Evolutionary conservation across 2,888 invertebrate genomes (phyloP).

Genomic region (Alentia gelatinosa): DNA sequence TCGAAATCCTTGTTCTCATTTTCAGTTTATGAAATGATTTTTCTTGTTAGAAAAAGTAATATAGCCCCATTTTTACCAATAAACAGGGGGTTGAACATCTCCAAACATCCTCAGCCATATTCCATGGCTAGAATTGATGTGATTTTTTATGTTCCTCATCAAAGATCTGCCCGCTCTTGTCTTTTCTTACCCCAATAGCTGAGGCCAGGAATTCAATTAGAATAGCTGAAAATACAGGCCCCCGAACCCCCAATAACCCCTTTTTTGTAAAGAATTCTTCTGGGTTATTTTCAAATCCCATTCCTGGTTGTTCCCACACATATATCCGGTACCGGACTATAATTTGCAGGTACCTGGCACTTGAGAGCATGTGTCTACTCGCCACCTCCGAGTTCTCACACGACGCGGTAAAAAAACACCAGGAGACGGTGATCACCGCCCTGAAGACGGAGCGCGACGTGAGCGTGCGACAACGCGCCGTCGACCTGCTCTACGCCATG

Average conservation of each 20-base stretch:
- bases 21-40: too few species aligned
- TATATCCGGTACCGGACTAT: not conserved
- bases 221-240: too few species aligned
- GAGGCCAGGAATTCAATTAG: too few species aligned
- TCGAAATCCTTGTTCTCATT: too few species aligned
- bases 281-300: not conserved
- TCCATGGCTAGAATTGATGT: too few species aligned
- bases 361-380: constrained; percentile 99
- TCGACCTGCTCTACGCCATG: constrained; percentile 99
- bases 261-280: not conserved
- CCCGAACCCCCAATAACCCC: too few species aligned
- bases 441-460: constrained; percentile 99
- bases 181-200: not conserved
- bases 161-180: too few species aligned
- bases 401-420: constrained; percentile 99
- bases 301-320: not conserved
- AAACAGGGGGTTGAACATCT: too few species aligned
- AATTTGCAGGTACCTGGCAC: constrained; percentile 88
- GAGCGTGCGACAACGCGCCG: constrained; percentile 97
- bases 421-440: constrained; percentile 98
- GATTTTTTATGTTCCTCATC: too few species aligned
- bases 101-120: too few species aligned
- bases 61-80: too few species aligned
- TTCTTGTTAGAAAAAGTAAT: too few species aligned
- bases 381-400: constrained; percentile 99